Base-by-base conservation (phyloP, 2,797 vertebrate genomes). In the Cynopterus sphinx region DNA sequence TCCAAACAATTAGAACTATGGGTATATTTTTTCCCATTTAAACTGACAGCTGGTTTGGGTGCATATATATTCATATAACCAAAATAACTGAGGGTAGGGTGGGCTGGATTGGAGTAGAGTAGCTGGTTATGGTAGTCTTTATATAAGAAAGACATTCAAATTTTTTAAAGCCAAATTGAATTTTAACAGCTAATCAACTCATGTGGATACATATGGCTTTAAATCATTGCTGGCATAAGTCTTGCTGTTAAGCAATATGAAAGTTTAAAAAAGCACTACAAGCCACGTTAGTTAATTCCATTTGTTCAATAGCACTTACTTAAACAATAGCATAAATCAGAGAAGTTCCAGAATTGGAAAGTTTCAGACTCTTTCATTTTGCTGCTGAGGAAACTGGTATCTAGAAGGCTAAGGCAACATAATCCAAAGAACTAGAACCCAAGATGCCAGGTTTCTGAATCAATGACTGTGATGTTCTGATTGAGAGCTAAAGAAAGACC, bases 101-200 rank as follows among this genome's bases (percentile, higher is more conserved):
- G 26, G 12, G 13, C 15, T 57, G 17, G 51, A 49, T 33, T 63
- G 22, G 39, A 68, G 46, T 22, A 31, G 19, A 9, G 13, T 39
- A 2, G 6, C 33, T 81, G 17, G 33, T 67, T 90, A 70, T 17
- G 12, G 19, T 55, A 87, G 41, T 21, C 53, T 90, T 94, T 75
- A 71, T 16, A 73, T 70, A 92, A 79, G 63, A 87, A 75, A 70
- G 41, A 67, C 12, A 61, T 75, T 74, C 19, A 71, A 55, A 33
- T 41, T 77, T 95, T 70, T 89, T 43, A 92, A 96, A 92, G 53
- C 33, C 82, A 95, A 70, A 88, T 39, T 90, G 53, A 85, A 92
- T 92, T 87, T 90, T 85, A 77, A 81, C 26, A 90, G 67, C 53
- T 83, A 86, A 93, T 75, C 39, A 43, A 70, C 43, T 94, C 21